A percentile compares a stretch with the other conserved stretches of the same genome.
These are phyloP conservation scores for Mugil cephalus DNA, from an alignment of 2,113 vertebrate genomes.

Conservation along the genomic window DNA sequence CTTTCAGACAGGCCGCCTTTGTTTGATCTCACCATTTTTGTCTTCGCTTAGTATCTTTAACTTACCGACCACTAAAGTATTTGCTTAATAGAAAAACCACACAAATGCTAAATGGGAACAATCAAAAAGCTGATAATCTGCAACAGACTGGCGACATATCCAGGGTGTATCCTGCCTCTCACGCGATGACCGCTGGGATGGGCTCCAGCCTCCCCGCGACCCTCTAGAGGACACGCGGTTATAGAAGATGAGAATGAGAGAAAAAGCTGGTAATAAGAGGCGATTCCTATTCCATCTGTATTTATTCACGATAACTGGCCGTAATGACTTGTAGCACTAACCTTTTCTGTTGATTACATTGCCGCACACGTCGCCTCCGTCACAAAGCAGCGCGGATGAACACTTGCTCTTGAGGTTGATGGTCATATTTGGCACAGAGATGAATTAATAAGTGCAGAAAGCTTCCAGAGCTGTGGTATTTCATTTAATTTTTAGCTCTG, in stretches of 20 bases:
- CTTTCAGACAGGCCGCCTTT: not conserved
- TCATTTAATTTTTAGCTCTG: not conserved
- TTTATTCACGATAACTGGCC: constrained; percentile 21
- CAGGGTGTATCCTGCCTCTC: no score
- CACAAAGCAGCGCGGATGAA: not conserved
- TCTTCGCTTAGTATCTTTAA: constrained; percentile 13
- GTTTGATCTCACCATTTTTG: not conserved
- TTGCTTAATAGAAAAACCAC: constrained; percentile 49
- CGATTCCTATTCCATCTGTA: constrained; percentile 17
- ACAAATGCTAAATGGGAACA: constrained; percentile 31
- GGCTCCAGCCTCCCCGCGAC: no score
- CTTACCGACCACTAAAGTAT: constrained; percentile 32
- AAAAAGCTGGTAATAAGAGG: not conserved
- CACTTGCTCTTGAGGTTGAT: not conserved
- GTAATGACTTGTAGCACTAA: constrained; percentile 1
- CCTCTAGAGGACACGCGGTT: no score
- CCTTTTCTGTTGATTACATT: constrained; percentile 1
- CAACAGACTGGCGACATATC: no score
- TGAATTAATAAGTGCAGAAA: not conserved
- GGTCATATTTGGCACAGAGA: not conserved
- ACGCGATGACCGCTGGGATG: no score
- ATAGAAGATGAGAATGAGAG: no score
- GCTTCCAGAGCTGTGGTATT: not conserved
- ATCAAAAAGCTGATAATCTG: constrained; percentile 19
- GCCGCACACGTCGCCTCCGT: not conserved